These are phyloP conservation scores for Eustalomyia histrio DNA, from an alignment of 2,888 invertebrate species.

Conservation along the genomic window DNA sequence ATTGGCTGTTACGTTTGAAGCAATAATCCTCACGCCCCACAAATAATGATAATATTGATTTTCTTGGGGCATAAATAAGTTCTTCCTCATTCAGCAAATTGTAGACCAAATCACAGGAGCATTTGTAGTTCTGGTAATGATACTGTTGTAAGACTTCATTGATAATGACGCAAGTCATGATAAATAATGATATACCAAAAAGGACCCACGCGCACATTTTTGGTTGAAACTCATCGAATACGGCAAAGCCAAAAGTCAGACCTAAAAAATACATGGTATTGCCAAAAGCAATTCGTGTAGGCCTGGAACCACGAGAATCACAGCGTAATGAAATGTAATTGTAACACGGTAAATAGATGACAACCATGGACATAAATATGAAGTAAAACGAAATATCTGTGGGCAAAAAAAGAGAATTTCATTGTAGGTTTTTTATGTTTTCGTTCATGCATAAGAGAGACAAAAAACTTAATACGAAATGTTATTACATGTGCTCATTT, in stretches of 20 bases:
- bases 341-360: constrained; percentile 71
- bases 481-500: too few species aligned
- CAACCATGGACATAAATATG: constrained; percentile 70
- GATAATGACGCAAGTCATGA: constrained; percentile 67
- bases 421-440: too few species aligned
- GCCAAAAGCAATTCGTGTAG: constrained; percentile 71
- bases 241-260: constrained; percentile 69
- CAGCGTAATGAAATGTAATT: constrained; percentile 74
- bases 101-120: constrained; percentile 73
- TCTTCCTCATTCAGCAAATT: constrained; percentile 74
- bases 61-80: constrained; percentile 69
- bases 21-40: constrained; percentile 71
- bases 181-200: constrained; percentile 67
- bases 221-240: constrained; percentile 73
- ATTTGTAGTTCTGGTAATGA: constrained; percentile 71
- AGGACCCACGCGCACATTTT: constrained; percentile 69
- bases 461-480: too few species aligned
- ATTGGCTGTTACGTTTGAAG: constrained; percentile 70
- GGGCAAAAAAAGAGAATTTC: background rate
- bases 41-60: constrained; percentile 70
- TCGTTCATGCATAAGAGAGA: too few species aligned
- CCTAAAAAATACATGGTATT: constrained; percentile 70
- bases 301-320: constrained; percentile 70
- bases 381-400: constrained; percentile 74
- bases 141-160: constrained; percentile 74